A percentile compares a stretch with the other conserved stretches of the same genome.
Conservation (phyloP, 2,797 vertebrate species). For the Acestrorhynchus altus region DNA sequence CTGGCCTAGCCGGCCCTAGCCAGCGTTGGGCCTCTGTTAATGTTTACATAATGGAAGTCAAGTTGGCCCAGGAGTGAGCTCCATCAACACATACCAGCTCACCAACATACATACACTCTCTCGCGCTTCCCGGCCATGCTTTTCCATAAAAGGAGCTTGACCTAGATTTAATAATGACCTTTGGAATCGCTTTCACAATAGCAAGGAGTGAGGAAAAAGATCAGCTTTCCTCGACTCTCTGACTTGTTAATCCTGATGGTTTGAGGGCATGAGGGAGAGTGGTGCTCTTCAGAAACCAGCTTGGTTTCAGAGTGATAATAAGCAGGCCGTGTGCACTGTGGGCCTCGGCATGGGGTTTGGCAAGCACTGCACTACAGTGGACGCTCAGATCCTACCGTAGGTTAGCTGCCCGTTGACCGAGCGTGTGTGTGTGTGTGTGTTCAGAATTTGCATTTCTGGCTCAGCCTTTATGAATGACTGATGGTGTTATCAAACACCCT, state of each 20-base stretch:
- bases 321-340: slow-evolving; percentile 6
- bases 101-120: slow-evolving; percentile 30
- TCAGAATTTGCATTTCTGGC: slow-evolving; percentile 36
- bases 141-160: slow-evolving; percentile 58
- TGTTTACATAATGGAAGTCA: slow-evolving; percentile 60
- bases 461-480: slow-evolving; percentile 59
- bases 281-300: background rate
- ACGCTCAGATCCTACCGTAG: slow-evolving; percentile 11
- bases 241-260: slow-evolving; percentile 35
- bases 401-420: slow-evolving; percentile 16
- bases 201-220: slow-evolving; percentile 28
- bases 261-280: background rate
- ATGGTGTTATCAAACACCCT: slow-evolving; percentile 56
- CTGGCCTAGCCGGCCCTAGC: slow-evolving; percentile 25
- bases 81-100: slow-evolving; percentile 49
- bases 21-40: slow-evolving; percentile 45
- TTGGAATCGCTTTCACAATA: slow-evolving; percentile 42
- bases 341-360: background rate
- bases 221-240: slow-evolving; percentile 16
- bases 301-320: slow-evolving; percentile 6
- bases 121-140: slow-evolving; percentile 42
- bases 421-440: background rate
- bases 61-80: slow-evolving; percentile 44
- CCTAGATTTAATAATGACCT: slow-evolving; percentile 53
- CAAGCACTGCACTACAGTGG: slow-evolving; percentile 5